Evolutionary conservation across 2,888 invertebrate species (phyloP), one percentile per base, ranked within the genome.

Genomic region (Nematopogon swammerdamellus): DNA sequence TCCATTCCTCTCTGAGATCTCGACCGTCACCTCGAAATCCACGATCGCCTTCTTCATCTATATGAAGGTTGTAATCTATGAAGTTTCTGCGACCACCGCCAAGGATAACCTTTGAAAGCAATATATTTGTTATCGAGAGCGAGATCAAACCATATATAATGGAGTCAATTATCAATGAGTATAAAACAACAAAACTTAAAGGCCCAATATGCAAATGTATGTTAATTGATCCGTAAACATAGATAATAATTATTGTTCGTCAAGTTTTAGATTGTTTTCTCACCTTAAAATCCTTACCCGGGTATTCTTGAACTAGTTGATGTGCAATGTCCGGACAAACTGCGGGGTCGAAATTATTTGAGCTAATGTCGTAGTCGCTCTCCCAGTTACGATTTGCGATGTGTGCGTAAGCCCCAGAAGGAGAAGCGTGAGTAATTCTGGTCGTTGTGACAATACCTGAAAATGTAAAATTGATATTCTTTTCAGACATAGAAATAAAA

Each of bases 351-450:
- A 67, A 60, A 1, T 74, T 70, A 11, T 60, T 65, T 1, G 54
- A 55, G 1, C 59, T 53, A 4, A 85, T 63, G 45, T 82, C 73
- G 1, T 59, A 61, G 59, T 86, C 86, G 56, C 71, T 74, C 62
- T 87, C 87, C 80, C 85, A 87, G 50, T 84, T 70, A 1, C 87
- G 70, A 51, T 81, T 67, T 0, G 85, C 79, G 0, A 75, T 73
- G 48, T 74, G 68, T 0, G 70, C 67, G 58, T 64, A 73, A 3
- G 63, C 59, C 2, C 72, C 75, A 1, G 84, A 82, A 1, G 87
- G 87, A 25, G 85, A 85, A 0, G 87, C 88, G 59, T 88, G 85
- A 0, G 88, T 88, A 0, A 88, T 76, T 51, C 86, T 68, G 0
- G 86, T 84, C 1, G 84, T 86, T 2, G 88, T 89, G 1, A 88